phyloP scores from a whole-genome alignment of 2,113 vertebrate genomes.

The Gasterosteus aculeatus region DNA sequence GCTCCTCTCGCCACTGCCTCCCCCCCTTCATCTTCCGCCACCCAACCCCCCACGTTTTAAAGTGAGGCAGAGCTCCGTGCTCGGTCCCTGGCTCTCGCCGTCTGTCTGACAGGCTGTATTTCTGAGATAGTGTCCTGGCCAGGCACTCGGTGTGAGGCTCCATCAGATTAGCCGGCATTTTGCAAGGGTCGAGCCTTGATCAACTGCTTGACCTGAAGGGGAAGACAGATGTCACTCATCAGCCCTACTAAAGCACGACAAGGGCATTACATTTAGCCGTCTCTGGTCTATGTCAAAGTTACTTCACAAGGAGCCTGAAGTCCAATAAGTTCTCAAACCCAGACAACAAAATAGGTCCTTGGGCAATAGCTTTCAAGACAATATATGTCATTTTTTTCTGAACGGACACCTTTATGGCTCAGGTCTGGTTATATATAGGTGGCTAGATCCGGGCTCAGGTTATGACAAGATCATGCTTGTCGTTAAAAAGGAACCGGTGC shows the following conservation, averaged over 20 bases:
- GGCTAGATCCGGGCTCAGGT: neutral
- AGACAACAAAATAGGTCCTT: neutral
- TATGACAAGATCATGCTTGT: neutral
- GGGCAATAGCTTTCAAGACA: neutral
- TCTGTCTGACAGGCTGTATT: constrained; percentile 67
- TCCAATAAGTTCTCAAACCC: neutral
- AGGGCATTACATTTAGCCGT: neutral
- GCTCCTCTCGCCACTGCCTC: constrained; percentile 16
- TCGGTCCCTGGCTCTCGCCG: constrained; percentile 50
- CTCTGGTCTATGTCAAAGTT: neutral
- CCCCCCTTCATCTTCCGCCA: constrained; percentile 39
- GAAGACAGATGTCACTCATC: constrained; percentile 21
- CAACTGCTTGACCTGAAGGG: constrained; percentile 30
- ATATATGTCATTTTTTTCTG: neutral
- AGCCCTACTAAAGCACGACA: neutral
- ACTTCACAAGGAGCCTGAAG: neutral
- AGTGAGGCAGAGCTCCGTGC: constrained; percentile 23
- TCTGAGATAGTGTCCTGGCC: constrained; percentile 49
- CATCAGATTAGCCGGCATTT: constrained; percentile 39
- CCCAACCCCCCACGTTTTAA: constrained; percentile 51
- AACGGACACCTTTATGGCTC: neutral
- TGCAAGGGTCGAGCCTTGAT: constrained; percentile 31
- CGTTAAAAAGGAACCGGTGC: neutral
- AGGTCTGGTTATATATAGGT: neutral
- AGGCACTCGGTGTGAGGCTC: constrained; percentile 14